Evolutionary conservation across 2,797 vertebrate species (phyloP), one percentile per base, ranked within the genome.

Genomic region (Scomberomorus guttatus): DNA sequence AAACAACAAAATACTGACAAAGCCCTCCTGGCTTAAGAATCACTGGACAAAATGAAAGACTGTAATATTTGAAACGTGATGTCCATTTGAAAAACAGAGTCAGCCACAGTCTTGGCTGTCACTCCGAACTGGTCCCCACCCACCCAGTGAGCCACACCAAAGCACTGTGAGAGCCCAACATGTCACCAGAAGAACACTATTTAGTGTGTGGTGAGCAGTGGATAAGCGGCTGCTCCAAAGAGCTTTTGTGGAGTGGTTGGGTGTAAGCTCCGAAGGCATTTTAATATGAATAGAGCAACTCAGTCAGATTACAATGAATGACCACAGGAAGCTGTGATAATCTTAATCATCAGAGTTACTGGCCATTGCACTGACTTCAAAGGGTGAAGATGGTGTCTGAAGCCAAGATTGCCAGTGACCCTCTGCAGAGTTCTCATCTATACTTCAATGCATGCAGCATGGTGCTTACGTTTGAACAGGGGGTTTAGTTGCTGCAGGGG

Each of bases 91-190:
- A 90, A 85, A 81, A 42, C 75, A 80, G 70, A 83, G 70, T 70
- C 60, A 57, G 0, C 66, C 79, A 17, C 67, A 66, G 61, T 57
- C 56, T 66, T 82, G 75, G 74, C 83, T 85, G 87, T 91, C 79
- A 90, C 72, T 87, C 57, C 34, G 74, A 62, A 77, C 79, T 78
- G 78, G 63, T 81, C 86, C 84, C 87, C 87, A 87, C 92, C 93
- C 90, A 81, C 73, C 65, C 84, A 77, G 81, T 34, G 59, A 84
- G 63, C 83, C 77, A 87, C 84, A 86, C 73, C 78, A 86, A 77
- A 77, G 81, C 80, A 17, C n/a, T 80, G 29, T 6, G 12, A 67
- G 75, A 79, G 77, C 22, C 64, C 60, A 58, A 79, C 79, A 72
- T 82, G 80, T 85, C 79, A 83, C 66, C 77, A 86, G 82, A 84